Conservation (phyloP, 2,888 invertebrate species). For the Andrena camellia region DNA sequence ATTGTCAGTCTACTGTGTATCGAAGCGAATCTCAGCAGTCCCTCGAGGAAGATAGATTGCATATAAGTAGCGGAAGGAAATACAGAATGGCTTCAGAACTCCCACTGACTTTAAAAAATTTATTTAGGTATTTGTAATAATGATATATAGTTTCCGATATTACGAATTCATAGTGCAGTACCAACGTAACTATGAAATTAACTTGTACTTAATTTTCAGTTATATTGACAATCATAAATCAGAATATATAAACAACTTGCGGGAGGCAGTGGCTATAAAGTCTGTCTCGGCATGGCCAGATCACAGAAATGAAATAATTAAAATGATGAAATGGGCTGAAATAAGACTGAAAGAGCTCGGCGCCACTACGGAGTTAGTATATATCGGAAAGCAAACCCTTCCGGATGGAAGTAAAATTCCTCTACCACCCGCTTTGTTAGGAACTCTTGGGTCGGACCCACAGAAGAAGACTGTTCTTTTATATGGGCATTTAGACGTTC, state of each 20-base stretch:
- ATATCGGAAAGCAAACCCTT: conserved; percentile 91
- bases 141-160: neutral
- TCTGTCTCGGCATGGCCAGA: conserved; percentile 98
- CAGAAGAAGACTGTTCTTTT: conserved; percentile 96
- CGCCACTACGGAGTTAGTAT: conserved; percentile 89
- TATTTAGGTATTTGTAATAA: conserved; percentile 70
- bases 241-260: conserved; percentile 91
- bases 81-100: conserved; percentile 69
- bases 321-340: conserved; percentile 95
- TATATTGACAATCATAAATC: conserved; percentile 92
- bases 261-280: conserved; percentile 95
- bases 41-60: neutral
- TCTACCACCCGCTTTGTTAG: conserved; percentile 95
- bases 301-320: conserved; percentile 91
- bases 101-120: conserved; percentile 73
- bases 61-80: no score
- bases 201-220: conserved; percentile 83
- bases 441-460: conserved; percentile 91
- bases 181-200: neutral
- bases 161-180: conserved; percentile 66
- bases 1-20: neutral
- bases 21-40: neutral
- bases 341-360: conserved; percentile 90
- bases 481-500: conserved; percentile 99
- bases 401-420: conserved; percentile 90